Conservation (phyloP, 37 sponge, comb jelly and placozoan genomes). For the Geodia barretti region DNA sequence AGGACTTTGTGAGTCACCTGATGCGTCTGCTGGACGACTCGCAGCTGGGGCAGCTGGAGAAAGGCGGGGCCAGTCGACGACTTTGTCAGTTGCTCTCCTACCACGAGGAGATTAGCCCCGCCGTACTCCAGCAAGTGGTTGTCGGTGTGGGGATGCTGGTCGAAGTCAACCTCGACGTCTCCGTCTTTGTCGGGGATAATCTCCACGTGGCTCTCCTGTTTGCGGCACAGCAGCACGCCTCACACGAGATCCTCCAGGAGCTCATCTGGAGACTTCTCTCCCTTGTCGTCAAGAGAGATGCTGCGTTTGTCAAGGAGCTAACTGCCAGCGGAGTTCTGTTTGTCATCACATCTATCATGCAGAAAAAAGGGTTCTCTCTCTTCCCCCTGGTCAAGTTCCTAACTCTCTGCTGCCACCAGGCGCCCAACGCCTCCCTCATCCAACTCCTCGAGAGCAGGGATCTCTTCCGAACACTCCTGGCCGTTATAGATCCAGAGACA, state of each 20-base stretch:
- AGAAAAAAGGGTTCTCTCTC: conserved; percentile 2
- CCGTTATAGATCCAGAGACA: neutral
- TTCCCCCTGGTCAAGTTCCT: conserved; percentile 19
- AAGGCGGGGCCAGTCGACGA: conserved; percentile 25
- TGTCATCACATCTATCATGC: conserved; percentile 1
- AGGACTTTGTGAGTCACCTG: conserved; percentile 12
- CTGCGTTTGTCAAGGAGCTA: conserved; percentile 3
- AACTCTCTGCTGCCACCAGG: conserved; percentile 1
- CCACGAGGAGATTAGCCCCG: conserved; percentile 23
- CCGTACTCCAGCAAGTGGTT: conserved; percentile 18
- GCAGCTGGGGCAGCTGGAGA: conserved; percentile 32
- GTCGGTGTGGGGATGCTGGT: conserved; percentile 37
- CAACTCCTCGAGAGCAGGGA: neutral
- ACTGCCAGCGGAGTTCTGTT: conserved; percentile 1
- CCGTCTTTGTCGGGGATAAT: conserved; percentile 21
- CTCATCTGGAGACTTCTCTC: conserved; percentile 46
- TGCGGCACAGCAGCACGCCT: conserved; percentile 44
- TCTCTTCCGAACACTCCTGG: neutral
- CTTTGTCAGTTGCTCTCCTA: conserved; percentile 11
- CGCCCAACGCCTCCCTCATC: neutral
- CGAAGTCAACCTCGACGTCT: neutral
- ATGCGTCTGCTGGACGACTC: conserved; percentile 26
- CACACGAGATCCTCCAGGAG: conserved; percentile 13
- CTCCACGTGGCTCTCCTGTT: conserved; percentile 13
- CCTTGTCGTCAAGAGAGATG: conserved; percentile 8